These are phyloP conservation scores for Crepidodera aurea DNA, from an alignment of 2,888 invertebrate species.

Conservation along the genomic window DNA sequence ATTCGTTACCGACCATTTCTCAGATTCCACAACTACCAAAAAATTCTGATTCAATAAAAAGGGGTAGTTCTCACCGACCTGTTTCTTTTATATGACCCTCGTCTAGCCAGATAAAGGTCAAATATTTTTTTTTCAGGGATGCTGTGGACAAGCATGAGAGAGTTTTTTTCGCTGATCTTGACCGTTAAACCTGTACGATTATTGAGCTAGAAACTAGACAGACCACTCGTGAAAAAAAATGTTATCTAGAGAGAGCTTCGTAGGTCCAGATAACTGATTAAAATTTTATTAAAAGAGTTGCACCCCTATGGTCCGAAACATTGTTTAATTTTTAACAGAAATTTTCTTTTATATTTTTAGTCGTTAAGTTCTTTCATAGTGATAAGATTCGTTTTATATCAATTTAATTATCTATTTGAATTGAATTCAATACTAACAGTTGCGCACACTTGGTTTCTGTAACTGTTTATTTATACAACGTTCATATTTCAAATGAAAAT, in stretches of 20 bases:
- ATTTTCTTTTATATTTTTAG: slow-evolving; percentile 5
- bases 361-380: slow-evolving; percentile 2
- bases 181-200: slow-evolving; percentile 30
- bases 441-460: too few relatives aligned
- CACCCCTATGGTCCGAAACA: slow-evolving; percentile 18
- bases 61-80: slow-evolving; percentile 10
- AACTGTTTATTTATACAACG: too few relatives aligned
- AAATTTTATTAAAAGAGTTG: slow-evolving; percentile 27
- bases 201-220: slow-evolving; percentile 26
- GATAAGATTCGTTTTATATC: background rate
- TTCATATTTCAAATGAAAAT: too few relatives aligned
- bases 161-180: slow-evolving; percentile 22
- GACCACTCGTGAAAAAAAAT: slow-evolving; percentile 19
- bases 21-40: slow-evolving; percentile 1
- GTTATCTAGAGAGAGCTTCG: slow-evolving; percentile 4
- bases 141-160: slow-evolving; percentile 27
- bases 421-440: too few relatives aligned
- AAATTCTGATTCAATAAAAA: background rate
- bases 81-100: slow-evolving; percentile 17
- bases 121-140: slow-evolving; percentile 21
- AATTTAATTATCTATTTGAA: too few relatives aligned
- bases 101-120: slow-evolving; percentile 32
- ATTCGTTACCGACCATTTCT: background rate
- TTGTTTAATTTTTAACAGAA: slow-evolving; percentile 28
- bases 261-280: slow-evolving; percentile 16